A percentile compares a stretch with the other conserved stretches of the same genome.
These are phyloP conservation scores for Mastomys natalensis DNA, from an alignment of 2,113 vertebrate genomes.

Conservation along the genomic window DNA sequence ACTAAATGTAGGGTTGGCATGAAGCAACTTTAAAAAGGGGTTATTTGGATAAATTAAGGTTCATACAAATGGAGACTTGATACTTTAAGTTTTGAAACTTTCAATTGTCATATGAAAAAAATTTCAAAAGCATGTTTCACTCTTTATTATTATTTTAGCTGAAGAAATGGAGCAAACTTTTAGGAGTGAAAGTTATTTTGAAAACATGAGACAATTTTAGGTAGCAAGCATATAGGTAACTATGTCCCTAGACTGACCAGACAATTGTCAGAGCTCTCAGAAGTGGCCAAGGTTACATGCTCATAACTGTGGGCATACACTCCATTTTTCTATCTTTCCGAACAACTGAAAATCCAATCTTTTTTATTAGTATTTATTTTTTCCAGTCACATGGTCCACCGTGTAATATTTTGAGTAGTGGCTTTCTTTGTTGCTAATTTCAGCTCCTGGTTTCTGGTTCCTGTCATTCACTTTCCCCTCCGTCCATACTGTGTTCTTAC, in stretches of 20 bases:
- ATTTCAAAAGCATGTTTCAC: slow-evolving; percentile 19
- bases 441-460: not conserved
- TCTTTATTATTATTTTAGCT: slow-evolving; percentile 21
- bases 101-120: slow-evolving; percentile 42
- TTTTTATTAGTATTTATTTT: not conserved
- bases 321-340: not conserved
- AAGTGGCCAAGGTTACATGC: not conserved
- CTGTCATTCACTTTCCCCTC: not conserved
- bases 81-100: not conserved
- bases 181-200: not conserved
- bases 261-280: not conserved
- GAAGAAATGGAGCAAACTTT: slow-evolving; percentile 24
- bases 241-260: not conserved
- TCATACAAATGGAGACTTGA: slow-evolving; percentile 31
- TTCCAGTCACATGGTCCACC: not conserved
- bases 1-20: not conserved
- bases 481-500: not conserved
- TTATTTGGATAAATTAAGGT: slow-evolving; percentile 33
- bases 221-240: not conserved
- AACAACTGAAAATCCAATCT: not conserved
- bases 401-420: not conserved
- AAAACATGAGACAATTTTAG: not conserved
- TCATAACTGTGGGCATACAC: not conserved
- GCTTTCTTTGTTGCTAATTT: not conserved
- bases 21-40: not conserved